Percentiles rank a stretch among this genome's conserved stretches.
phyloP scores from a whole-genome alignment of 53 echinoderm and acorn worm genomes.

The Patiria pectinifera region DNA sequence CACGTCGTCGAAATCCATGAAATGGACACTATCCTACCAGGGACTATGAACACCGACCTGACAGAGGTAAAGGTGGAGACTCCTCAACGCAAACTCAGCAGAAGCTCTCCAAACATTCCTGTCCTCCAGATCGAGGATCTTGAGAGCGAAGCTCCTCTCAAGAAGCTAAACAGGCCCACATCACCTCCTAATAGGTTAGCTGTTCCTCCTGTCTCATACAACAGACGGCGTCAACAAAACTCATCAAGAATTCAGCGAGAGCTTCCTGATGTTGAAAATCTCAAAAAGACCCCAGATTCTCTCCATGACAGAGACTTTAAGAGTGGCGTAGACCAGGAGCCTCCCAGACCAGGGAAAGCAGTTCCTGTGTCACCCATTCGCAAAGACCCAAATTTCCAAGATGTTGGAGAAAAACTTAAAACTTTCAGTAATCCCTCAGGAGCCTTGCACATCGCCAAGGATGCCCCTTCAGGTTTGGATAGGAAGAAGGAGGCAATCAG shows the following conservation, averaged over 20 bases:
- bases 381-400: neutral
- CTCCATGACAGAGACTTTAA: neutral
- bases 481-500: conserved; percentile 9
- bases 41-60: conserved; percentile 13
- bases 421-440: conserved; percentile 22
- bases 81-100: conserved; percentile 45
- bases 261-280: neutral
- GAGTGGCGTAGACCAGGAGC: conserved; percentile 11
- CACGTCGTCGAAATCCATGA: conserved; percentile 65
- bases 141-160: conserved; percentile 20
- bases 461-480: neutral
- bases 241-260: neutral
- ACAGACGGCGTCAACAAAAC: conserved; percentile 26
- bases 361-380: conserved; percentile 15
- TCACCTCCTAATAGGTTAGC: conserved; percentile 53
- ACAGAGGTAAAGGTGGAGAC: conserved; percentile 45
- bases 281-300: neutral
- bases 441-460: neutral
- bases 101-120: conserved; percentile 68
- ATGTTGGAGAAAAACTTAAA: neutral
- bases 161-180: conserved; percentile 44
- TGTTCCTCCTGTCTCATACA: conserved; percentile 45
- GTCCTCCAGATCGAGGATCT: conserved; percentile 53
- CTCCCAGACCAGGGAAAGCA: conserved; percentile 58
- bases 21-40: conserved; percentile 47